Evolutionary conservation across 2,113 vertebrate species (phyloP).

Genomic region (Butorides virescens): DNA sequence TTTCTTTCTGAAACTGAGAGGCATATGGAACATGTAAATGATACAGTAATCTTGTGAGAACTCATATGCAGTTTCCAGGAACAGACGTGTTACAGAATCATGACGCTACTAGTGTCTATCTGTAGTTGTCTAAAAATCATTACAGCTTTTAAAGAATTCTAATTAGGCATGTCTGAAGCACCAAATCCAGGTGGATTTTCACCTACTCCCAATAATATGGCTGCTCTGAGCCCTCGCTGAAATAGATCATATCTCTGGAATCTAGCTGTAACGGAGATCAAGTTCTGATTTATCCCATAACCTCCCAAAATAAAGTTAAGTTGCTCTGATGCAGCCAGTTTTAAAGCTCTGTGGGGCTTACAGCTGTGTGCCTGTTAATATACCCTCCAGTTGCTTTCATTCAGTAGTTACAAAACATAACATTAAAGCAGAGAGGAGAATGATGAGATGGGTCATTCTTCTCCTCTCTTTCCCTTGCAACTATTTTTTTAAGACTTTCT

Average conservation of each 20-base stretch:
- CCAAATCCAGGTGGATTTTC: constrained; percentile 68
- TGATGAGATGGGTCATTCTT: not conserved
- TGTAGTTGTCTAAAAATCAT: constrained; percentile 53
- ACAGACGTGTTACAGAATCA: not conserved
- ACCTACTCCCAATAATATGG: constrained; percentile 57
- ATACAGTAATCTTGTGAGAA: not conserved
- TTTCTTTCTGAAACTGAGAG: not conserved
- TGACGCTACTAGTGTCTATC: not conserved
- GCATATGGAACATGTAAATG: not conserved
- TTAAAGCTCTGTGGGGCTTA: constrained; percentile 35
- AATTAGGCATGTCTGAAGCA: constrained; percentile 47
- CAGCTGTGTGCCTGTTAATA: constrained; percentile 23
- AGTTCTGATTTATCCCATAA: constrained; percentile 51
- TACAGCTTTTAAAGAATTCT: constrained; percentile 52
- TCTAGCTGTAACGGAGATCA: constrained; percentile 42
- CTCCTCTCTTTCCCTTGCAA: not conserved
- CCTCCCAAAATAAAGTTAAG: constrained; percentile 52
- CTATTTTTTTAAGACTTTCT: not conserved
- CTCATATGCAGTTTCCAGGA: not conserved
- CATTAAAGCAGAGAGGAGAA: not conserved
- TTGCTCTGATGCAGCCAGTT: constrained; percentile 15
- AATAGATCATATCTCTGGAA: constrained; percentile 60
- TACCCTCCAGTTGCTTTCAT: not conserved
- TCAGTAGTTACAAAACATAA: not conserved
- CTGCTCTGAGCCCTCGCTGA: not conserved